Base-by-base conservation (phyloP, 2,113 vertebrate species). In the Labeo rohita region DNA sequence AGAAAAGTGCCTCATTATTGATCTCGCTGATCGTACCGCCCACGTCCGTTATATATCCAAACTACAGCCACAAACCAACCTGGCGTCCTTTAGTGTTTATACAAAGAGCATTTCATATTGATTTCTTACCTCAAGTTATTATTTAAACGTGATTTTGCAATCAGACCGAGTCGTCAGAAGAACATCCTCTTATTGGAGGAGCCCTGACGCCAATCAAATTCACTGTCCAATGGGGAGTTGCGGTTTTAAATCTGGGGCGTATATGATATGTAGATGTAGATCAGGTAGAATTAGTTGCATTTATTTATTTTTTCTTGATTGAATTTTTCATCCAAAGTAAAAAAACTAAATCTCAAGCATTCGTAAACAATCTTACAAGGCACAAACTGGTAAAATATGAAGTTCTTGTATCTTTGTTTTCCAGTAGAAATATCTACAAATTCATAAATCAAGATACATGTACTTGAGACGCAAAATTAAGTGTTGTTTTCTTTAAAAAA, bases 1-100 rank as follows among this genome's bases (percentile, higher is more conserved):
- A 92, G 92, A 70, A 65, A 93, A 92, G 92, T 92, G 91, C 93
- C 93, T 92, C 89, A 6, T 81, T 85, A 80, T 65, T 50, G 80
- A 75, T 50, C 74, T 83, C 23, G 43, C 83, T 76, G 83, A 80
- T 76, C 74, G 16, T 72, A 21, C 68, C 68, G 78, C 23, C 78
- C 66, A 43, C 52, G 61, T 77, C 50, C 43, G 34, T 56, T 65
- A 79, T 61, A 47, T 87, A 47, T 87, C 78, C 7, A 78, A 66
- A 50, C 23, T 39, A 52, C 65, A 72, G 61, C 12, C 80, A n/a
- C 13, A 63, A 75, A 86, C 56, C 54, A 28, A n/a, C 75, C 83
- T 12, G 36, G 28, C 43, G 4, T 66, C 70, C 68, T 86, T 78
- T 68, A 78, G 80, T 76, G 56, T 81, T 79, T 85, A 39, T 52